Evolutionary conservation across 35 echinoderm and acorn worm species (phyloP).

Genomic region (Lytechinus variegatus): DNA sequence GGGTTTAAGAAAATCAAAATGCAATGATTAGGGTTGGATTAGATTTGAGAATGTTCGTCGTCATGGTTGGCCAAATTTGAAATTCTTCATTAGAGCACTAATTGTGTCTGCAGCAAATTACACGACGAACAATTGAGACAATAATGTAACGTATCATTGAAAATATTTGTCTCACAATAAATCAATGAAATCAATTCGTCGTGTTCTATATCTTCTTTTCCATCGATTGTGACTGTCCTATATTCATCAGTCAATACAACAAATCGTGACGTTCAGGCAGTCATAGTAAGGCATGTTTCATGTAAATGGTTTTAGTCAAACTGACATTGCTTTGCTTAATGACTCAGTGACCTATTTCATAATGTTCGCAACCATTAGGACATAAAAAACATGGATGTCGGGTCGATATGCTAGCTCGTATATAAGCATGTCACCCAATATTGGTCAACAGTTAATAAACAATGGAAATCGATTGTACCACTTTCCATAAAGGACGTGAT

Average conservation of each 20-base stretch:
- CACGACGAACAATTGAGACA: neutral
- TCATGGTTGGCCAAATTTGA: no score
- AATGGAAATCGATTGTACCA: neutral
- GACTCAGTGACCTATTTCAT: neutral
- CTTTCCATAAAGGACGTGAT: neutral
- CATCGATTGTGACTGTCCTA: neutral
- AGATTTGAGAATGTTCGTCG: no score
- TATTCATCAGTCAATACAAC: neutral
- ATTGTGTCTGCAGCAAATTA: no score
- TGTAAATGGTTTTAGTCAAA: neutral
- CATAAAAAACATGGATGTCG: neutral
- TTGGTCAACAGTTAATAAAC: neutral
- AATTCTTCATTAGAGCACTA: no score
- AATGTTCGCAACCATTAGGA: neutral
- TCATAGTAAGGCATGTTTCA: neutral
- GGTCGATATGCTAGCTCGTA: neutral
- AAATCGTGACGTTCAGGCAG: neutral
- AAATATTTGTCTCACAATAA: neutral
- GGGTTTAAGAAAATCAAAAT: no score
- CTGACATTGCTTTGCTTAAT: neutral
- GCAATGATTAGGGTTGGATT: no score
- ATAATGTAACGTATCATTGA: neutral
- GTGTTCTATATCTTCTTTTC: no score
- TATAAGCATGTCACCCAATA: neutral
- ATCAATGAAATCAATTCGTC: neutral